phyloP scores from a whole-genome alignment of 2,113 vertebrate genomes.

The Aythya baeri region DNA sequence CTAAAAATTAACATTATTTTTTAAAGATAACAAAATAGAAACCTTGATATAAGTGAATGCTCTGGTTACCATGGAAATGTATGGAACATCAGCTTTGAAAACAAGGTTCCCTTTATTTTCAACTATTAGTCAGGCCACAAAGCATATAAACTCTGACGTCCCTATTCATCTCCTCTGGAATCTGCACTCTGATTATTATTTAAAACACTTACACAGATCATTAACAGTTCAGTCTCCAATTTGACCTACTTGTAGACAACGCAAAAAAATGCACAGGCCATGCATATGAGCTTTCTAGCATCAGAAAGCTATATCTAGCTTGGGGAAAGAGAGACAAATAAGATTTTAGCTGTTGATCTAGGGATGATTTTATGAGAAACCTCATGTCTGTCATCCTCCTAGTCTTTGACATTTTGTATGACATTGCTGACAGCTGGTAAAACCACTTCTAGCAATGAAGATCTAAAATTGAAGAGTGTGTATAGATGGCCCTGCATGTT shows the following conservation, averaged over 20 bases:
- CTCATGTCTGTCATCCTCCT: background rate
- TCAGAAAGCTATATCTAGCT: background rate
- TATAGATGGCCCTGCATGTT: background rate
- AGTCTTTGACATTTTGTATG: background rate
- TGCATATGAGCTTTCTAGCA: background rate
- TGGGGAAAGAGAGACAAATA: background rate
- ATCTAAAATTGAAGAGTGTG: background rate
- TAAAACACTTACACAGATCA: background rate
- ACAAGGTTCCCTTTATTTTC: background rate
- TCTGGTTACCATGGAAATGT: conserved; percentile 32
- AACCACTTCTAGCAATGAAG: background rate
- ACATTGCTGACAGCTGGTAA: background rate
- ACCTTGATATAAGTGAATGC: background rate
- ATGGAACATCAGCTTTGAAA: background rate
- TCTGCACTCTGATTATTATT: background rate
- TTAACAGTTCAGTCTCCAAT: background rate
- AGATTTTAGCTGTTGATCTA: background rate
- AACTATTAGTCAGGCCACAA: background rate
- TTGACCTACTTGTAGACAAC: background rate
- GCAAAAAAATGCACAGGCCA: background rate
- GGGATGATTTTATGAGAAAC: background rate
- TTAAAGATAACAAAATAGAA: background rate
- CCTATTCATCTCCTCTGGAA: background rate
- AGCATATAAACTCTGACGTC: background rate
- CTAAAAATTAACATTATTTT: background rate